Evolutionary conservation across 2,797 vertebrate genomes (phyloP).

Genomic region (Lindbergichthys nudifrons): DNA sequence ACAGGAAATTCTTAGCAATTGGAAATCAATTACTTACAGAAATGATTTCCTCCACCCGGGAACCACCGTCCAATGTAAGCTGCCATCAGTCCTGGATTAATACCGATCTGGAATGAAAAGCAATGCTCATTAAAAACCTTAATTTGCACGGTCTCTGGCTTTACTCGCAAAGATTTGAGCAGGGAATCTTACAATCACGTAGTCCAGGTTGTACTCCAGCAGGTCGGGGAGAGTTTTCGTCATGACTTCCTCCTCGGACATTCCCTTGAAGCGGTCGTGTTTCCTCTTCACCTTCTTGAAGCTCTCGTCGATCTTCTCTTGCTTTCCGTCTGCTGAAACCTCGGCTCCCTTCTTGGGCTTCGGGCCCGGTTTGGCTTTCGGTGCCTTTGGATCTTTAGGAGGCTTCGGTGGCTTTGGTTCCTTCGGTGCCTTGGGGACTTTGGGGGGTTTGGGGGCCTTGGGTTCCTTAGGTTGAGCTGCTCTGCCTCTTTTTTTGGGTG

Average conservation of each 20-base stretch:
- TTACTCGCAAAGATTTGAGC: neutral
- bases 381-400: slow-evolving; percentile 79
- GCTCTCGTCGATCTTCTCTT: slow-evolving; percentile 95
- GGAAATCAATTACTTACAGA: slow-evolving; percentile 86
- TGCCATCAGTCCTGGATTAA: slow-evolving; percentile 98
- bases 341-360: slow-evolving; percentile 86
- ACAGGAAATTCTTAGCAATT: no score
- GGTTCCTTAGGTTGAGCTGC: slow-evolving; percentile 77
- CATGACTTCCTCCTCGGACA: slow-evolving; percentile 96
- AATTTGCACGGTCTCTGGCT: neutral
- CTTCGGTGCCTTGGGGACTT: slow-evolving; percentile 69
- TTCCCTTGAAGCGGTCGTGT: slow-evolving; percentile 96
- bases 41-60: slow-evolving; percentile 98
- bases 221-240: slow-evolving; percentile 97
- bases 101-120: slow-evolving; percentile 89
- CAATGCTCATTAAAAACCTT: neutral
- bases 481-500: slow-evolving; percentile 82
- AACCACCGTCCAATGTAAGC: slow-evolving; percentile 98
- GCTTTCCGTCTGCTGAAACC: slow-evolving; percentile 86
- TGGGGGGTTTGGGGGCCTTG: slow-evolving; percentile 60
- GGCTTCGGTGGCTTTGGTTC: slow-evolving; percentile 70
- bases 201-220: slow-evolving; percentile 95
- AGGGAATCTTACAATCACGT: slow-evolving; percentile 92
- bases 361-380: slow-evolving; percentile 84
- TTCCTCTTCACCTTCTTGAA: slow-evolving; percentile 98